Percentiles rank a stretch among this genome's conserved stretches.
Evolutionary conservation across 2,888 invertebrate genomes (phyloP).

Genomic region (Drosophila neutralis): DNA sequence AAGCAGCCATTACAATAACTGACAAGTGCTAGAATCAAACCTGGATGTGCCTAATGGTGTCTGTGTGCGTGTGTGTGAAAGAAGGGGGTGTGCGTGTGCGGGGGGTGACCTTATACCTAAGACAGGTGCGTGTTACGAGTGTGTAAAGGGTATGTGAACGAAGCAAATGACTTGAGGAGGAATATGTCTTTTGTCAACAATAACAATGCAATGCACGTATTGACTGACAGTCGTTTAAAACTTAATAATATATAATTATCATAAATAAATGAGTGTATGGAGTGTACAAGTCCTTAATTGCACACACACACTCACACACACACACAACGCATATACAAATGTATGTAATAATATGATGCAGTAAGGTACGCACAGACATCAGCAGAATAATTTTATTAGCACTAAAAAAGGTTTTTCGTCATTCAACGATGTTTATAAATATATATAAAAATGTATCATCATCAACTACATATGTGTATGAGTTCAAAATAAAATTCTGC

Average conservation of each 20-base stretch:
- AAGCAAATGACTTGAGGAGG: slow-evolving; percentile 10
- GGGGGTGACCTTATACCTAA: neutral
- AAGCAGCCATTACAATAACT: slow-evolving; percentile 52
- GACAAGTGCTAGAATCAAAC: neutral
- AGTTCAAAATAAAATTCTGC: neutral
- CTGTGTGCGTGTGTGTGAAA: neutral
- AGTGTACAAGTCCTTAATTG: slow-evolving; percentile 13
- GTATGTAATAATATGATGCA: neutral
- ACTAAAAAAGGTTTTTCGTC: too few species aligned
- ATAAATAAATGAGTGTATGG: slow-evolving; percentile 16
- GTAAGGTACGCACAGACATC: neutral
- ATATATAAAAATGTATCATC: neutral
- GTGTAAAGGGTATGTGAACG: slow-evolving; percentile 7
- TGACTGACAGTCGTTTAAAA: neutral
- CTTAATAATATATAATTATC: slow-evolving; percentile 24
- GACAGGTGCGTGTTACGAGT: slow-evolving; percentile 17
- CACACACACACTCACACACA: neutral
- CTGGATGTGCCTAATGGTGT: neutral
- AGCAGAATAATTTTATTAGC: neutral
- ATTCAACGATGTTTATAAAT: neutral
- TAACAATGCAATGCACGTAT: neutral
- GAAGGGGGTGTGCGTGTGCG: neutral
- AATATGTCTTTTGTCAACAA: slow-evolving; percentile 15
- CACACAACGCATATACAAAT: too few species aligned
- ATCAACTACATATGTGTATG: neutral